These are phyloP conservation scores for Spilogale gracilis DNA, from an alignment of 2,113 vertebrate species.

Conservation along the genomic window DNA sequence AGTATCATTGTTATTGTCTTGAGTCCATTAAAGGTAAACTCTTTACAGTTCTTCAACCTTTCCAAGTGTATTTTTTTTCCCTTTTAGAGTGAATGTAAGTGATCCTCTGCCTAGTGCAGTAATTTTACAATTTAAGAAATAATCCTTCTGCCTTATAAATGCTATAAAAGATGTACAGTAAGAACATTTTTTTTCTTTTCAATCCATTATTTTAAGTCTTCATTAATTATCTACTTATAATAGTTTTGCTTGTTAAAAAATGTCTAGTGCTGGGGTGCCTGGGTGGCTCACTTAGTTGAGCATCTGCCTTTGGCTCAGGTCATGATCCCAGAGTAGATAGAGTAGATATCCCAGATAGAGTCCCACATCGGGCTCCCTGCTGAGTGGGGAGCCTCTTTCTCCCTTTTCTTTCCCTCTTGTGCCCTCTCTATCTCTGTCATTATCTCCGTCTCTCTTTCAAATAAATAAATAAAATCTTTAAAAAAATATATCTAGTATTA, in stretches of 20 bases:
- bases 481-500: background rate
- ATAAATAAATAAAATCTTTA: too few relatives aligned
- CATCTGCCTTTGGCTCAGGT: too few relatives aligned
- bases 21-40: background rate
- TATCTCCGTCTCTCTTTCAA: too few relatives aligned
- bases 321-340: too few relatives aligned
- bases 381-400: too few relatives aligned
- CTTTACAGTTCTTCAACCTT: constrained; percentile 33
- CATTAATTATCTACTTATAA: constrained; percentile 50
- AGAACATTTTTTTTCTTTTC: constrained; percentile 44
- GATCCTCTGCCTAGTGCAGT: constrained; percentile 13
- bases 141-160: constrained; percentile 31
- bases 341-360: too few relatives aligned
- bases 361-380: too few relatives aligned
- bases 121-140: constrained; percentile 60
- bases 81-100: constrained; percentile 3
- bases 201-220: constrained; percentile 65
- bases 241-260: constrained; percentile 61
- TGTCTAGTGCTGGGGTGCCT: background rate
- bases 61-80: background rate
- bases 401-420: too few relatives aligned
- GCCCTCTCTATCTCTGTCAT: too few relatives aligned
- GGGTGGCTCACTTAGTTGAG: too few relatives aligned
- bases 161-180: constrained; percentile 31
- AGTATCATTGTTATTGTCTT: constrained; percentile 61